Evolutionary conservation across 2,888 invertebrate species (phyloP).

Genomic region (Tiliacea citrago): DNA sequence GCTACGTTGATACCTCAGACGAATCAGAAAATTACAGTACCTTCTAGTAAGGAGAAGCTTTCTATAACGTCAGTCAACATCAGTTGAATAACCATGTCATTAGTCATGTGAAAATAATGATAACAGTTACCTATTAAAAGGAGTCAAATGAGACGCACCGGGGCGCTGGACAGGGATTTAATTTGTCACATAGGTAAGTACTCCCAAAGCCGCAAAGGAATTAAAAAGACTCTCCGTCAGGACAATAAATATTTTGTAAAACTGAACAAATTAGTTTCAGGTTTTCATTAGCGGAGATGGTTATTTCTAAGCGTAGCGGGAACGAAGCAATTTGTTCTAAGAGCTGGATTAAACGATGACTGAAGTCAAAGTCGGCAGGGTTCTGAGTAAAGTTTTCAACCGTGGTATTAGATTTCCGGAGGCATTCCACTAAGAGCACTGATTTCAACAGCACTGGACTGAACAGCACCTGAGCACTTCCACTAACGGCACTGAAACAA

Average conservation of each 20-base stretch:
- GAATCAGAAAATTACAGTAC: background rate
- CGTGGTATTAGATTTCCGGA: conserved; percentile 64
- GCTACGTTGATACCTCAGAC: too few relatives aligned
- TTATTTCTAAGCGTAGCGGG: conserved; percentile 63
- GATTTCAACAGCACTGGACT: too few relatives aligned
- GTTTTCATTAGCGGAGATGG: conserved; percentile 64
- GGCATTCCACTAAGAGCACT: too few relatives aligned
- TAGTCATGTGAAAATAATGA: conserved; percentile 18
- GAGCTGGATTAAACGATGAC: conserved; percentile 69
- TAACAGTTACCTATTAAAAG: conserved; percentile 22
- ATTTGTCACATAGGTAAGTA: conserved; percentile 44
- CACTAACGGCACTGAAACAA: too few relatives aligned
- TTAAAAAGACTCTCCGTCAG: conserved; percentile 40
- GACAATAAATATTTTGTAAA: conserved; percentile 55
- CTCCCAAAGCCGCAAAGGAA: conserved; percentile 37
- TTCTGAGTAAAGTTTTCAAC: conserved; percentile 61
- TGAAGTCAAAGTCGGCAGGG: conserved; percentile 59
- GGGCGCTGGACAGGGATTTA: conserved; percentile 29
- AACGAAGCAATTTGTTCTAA: conserved; percentile 67
- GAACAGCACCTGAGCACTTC: too few relatives aligned
- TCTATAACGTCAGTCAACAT: background rate
- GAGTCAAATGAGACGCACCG: conserved; percentile 21
- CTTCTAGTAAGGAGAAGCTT: background rate
- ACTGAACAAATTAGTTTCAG: conserved; percentile 70
- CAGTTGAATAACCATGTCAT: conserved; percentile 6